These are phyloP conservation scores for Cavia aperea DNA, from an alignment of 2,113 vertebrate genomes.

Conservation along the genomic window DNA sequence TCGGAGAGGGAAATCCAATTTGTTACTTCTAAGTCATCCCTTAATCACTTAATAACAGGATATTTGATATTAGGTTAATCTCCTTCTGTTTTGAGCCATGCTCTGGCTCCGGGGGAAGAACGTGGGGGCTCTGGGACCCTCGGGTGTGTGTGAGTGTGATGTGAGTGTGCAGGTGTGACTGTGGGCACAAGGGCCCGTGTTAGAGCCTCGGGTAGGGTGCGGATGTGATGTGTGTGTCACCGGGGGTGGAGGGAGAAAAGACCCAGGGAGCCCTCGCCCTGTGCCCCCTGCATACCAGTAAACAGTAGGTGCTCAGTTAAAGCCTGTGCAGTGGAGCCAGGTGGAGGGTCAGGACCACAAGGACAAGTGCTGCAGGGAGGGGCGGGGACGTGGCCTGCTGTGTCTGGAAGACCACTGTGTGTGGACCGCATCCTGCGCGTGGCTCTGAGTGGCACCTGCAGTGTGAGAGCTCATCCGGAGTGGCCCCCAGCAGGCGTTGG, in stretches of 20 bases:
- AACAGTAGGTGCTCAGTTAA: not conserved
- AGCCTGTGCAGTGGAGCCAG: not conserved
- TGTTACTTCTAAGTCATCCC: not conserved
- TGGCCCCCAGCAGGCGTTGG: rapidly evolving
- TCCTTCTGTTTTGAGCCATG: not conserved
- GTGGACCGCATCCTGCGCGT: rapidly evolving
- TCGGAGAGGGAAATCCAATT: not conserved
- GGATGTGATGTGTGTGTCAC: too few relatives aligned
- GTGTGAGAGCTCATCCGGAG: rapidly evolving
- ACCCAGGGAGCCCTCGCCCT: not conserved
- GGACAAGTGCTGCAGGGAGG: not conserved
- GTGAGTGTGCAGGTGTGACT: not conserved
- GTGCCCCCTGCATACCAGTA: too few relatives aligned
- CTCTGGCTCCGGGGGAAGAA: rapidly evolving
- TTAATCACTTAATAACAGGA: constrained; percentile 33
- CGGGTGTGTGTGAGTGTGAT: rapidly evolving
- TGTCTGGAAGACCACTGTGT: rapidly evolving
- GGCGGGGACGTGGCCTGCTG: rapidly evolving
- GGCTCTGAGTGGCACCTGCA: not conserved
- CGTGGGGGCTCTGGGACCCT: not conserved
- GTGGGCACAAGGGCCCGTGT: not conserved
- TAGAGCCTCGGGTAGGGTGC: not conserved
- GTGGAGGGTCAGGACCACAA: not conserved
- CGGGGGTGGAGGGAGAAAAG: not conserved
- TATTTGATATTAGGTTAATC: not conserved